Base-by-base conservation (phyloP, 2,888 invertebrate species). In the Idaea biselata region DNA sequence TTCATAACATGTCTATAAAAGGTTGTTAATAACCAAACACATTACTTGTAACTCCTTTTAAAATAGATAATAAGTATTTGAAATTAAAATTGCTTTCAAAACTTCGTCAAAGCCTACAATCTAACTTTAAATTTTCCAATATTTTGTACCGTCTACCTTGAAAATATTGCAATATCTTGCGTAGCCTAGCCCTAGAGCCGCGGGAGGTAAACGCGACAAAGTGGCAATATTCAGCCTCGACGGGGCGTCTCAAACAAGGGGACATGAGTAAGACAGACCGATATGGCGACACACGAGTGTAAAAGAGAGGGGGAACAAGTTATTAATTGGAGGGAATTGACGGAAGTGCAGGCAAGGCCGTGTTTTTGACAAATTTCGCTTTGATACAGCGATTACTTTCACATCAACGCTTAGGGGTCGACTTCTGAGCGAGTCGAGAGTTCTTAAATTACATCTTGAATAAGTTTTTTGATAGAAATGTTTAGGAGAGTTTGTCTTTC, bases 301-400 rank as follows among this genome's bases (percentile, higher is more conserved):
- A 69, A 88, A 70, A 74, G 83, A 73, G 87, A 85, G 60, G 65
- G 3, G 68, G 55, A 55, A 63, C 74, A 82, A 84, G 86, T 91
- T 91, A 91, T 92, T 92, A 92, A 92, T 92, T 91, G 91, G 89
- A 88, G 82, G 79, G 89, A 91, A 92, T 92, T 91, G 92, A 91
- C 89, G 88, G 88, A 89, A 89, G 87, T 88, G 87, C 87, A 87
- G 82, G 82, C 80, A 76, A 81, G 83, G 83, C 83, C 86, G 85
- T 91, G 91, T 91, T 91, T 92, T 91, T 91, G 91, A 92, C 92
- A 92, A 92, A 91, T 91, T 91, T 86, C 80, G 82, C 90, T 91
- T 92, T 91, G 91, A 92, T 91, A 91, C 89, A 83, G 79, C 87
- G 89, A 91, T 92, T 92, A 90, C 86, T 89, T 89, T 87, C 89